Evolutionary conservation across 2,797 vertebrate species (phyloP), one percentile per base, ranked within the genome.

Genomic region (Stomatorhinus walkeri): DNA sequence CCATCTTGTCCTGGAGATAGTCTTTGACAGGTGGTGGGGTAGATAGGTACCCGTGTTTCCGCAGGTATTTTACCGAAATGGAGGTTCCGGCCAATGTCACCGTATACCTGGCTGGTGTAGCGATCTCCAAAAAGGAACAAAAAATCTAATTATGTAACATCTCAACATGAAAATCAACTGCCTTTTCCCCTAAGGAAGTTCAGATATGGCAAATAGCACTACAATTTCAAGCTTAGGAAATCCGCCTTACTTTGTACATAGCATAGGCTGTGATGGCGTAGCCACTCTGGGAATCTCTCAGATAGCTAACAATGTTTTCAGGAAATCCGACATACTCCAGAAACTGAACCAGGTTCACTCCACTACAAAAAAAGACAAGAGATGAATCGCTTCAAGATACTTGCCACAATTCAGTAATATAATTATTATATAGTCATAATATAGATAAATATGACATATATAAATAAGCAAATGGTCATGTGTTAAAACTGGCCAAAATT

Each of bases 11-110:
- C 91, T 99, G 98, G 1, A 99, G 89, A 93, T 98, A 99, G 7
- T 97, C 97, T 87, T 96, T 99, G 9, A 99, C 97, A 0, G 97
- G 97, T 0, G 98, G 98, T 0, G 98, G 98, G 0, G 98, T 99
- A n/a, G 97, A 95, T 90, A 99, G 93, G 94, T 99, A 97, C 91
- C 97, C 97, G 0, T 93, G 95, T 90, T 95, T 97, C 28, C 98
- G 96, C 1, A 99, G 95, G 85, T 98, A 99, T 92, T 98, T 97
- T 83, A 99, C 96, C 0, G 96, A 95, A 43, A 98, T 90, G 0
- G 98, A 99, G 0, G 98, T 99, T 91, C 98, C 98, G n/a, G 98
- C 98, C 92, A 99, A 92, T 28, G 98, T 99, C 92, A 97, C 96
- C 0, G 97, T 97, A 54, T 99, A 99, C 87, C 98, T 94, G 28